Base-by-base conservation (phyloP, 2,888 invertebrate species). In the Cinara cedri region DNA sequence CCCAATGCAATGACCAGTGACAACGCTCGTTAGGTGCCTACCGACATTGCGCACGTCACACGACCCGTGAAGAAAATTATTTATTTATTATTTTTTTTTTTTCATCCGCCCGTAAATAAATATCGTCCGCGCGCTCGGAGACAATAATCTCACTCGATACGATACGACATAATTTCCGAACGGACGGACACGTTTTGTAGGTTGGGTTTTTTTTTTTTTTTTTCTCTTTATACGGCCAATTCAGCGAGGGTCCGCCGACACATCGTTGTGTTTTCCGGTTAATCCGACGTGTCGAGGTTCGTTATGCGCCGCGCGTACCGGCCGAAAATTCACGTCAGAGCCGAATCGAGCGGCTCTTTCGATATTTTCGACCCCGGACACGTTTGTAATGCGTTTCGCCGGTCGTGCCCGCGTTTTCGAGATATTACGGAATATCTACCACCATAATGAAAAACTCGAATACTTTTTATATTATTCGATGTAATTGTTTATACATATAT, bases 81-180 rank as follows among this genome's bases (percentile, higher is more conserved):
- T 60, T 60, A 26, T 26, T 34, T 34, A 34, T 34, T 34, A 34
- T 34, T 34, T 4, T 34, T 34, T 34, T 34, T 34, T 34, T 34
- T 34, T 34, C 6, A 34, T 34, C 6, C n/a, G n/a, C 16, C n/a
- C 3, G 9, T 26, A 26, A n/a, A 14, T 26, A 60, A 60, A 60
- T 60, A 24, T 14, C 24, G 24, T 26, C 9, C 24, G 34, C 6
- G 34, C 26, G n/a, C 24, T 14, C 16, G 16, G 26, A 60, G 26
- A 60, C 26, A 60, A 60, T 60, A 60, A 60, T 60, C 60, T 16
- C 26, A 60, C 24, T 26, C 24, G 60, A 60, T 60, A 26, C 60
- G 60, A 60, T 10, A 10, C 57, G 57, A 57, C 60, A 60, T 26
- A 14, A 24, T 16, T 60, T 60, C 60, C 60, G 26, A 26, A 60